Evolutionary conservation across 1,140 invertebrate genomes (phyloP), one percentile per base, ranked within the genome.

Genomic region (Zaprionus kolodkinae): DNA sequence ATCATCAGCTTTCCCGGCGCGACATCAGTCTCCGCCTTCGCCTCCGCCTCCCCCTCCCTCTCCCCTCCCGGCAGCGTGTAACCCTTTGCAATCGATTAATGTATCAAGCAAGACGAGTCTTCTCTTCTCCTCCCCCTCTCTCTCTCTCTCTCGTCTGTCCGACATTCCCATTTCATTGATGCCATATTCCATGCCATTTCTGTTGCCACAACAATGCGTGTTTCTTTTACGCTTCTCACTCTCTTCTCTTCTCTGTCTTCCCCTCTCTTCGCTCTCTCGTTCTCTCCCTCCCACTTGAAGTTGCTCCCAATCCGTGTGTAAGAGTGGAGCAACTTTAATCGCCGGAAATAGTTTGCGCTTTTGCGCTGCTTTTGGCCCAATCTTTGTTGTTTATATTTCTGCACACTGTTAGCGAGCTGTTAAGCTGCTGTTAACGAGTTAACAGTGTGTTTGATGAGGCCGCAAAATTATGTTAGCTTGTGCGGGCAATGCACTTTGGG

Each of bases 51-150:
- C 4, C 3, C 7, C 35, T 9, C 7, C 11, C 36, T 1, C 36
- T 1, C 10, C 10, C 40, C 36, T 25, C 27, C 30, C 13, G 40
- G 25, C 36, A 17, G 13, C 40, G 27, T 30, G 27, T 56, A 30
- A 66, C 64, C 50, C 40, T 66, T 67, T 21, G 33, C 13, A 25
- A 54, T 64, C 52, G 52, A 65, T 65, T 65, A 9, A 65, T 63
- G 48, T 27, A 25, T 12, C 36, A 48, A 50, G 11, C 50, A 48
- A 48, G 45, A 48, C 9, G 9, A 9, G 33, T 10, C 33, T 9
- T 15, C 2, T 3, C 45, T 27, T 27, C 25, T 30, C 10, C 45
- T 1, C 11, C 21, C 17, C 17, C 17, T 25, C n/a, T 21, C 45
- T 21, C 17, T 12, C 45, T 11, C 10, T 3, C 45, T 50, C 9